A percentile compares a stretch with the other conserved stretches of the same genome.
These are phyloP conservation scores for Macaria liturata DNA, from an alignment of 2,888 invertebrate species.

Conservation along the genomic window DNA sequence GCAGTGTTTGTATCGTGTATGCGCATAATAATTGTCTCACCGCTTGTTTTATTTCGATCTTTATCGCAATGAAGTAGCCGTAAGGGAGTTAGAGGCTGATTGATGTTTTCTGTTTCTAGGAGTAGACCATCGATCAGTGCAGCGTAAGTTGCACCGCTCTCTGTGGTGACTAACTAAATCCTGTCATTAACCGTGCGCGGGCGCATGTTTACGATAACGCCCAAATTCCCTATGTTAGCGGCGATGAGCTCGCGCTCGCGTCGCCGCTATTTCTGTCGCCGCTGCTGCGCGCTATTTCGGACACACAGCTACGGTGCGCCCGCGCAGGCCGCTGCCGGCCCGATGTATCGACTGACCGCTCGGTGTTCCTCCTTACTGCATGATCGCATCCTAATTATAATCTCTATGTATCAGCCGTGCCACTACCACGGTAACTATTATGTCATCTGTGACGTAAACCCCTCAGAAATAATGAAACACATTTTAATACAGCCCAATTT, in stretches of 20 bases:
- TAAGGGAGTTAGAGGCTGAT: conserved; percentile 73
- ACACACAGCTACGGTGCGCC: conserved; percentile 63
- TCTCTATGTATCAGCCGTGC: conserved; percentile 45
- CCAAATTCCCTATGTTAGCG: conserved; percentile 42
- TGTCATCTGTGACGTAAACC: conserved; percentile 44
- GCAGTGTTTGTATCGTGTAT: conserved; percentile 67
- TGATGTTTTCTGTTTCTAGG: conserved; percentile 84
- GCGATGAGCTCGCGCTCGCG: conserved; percentile 55
- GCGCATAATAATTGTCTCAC: conserved; percentile 70
- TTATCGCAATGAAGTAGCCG: conserved; percentile 59
- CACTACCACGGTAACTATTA: conserved; percentile 54
- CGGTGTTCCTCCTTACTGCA: conserved; percentile 47
- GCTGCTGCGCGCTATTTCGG: conserved; percentile 74
- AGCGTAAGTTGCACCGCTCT: conserved; percentile 83
- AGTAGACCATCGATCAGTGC: conserved; percentile 80
- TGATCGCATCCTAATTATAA: conserved; percentile 65
- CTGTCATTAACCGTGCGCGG: conserved; percentile 74
- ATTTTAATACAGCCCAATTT: conserved; percentile 39
- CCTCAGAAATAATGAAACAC: conserved; percentile 45
- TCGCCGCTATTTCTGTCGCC: conserved; percentile 67
- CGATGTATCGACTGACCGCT: no score
- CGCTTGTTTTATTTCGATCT: conserved; percentile 61
- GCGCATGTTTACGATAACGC: conserved; percentile 56
- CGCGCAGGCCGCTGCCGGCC: conserved; percentile 47
- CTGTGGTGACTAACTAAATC: conserved; percentile 79